Evolutionary conservation across 2,797 vertebrate genomes (phyloP).

Genomic region (Cyclura pinguis): DNA sequence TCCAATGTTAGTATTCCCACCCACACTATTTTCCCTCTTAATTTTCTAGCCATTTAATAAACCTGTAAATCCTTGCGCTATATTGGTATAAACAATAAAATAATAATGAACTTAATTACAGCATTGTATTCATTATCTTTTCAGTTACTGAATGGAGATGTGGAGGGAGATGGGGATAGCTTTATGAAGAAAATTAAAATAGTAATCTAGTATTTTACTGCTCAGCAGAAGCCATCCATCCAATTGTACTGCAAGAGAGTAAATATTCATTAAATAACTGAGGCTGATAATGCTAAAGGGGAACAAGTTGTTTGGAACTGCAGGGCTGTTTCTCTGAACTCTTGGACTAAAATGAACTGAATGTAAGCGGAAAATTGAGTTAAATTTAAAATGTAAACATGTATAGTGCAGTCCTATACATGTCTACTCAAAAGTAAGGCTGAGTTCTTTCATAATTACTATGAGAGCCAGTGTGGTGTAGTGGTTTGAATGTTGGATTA

Average conservation of each 20-base stretch:
- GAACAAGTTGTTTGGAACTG: constrained; percentile 48
- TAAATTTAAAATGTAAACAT: constrained; percentile 5
- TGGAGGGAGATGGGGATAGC: constrained; percentile 31
- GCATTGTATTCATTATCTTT: constrained; percentile 52
- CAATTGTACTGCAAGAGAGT: constrained; percentile 55
- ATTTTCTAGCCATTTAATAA: constrained; percentile 64
- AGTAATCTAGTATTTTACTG: constrained; percentile 46
- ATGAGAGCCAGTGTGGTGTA: too few relatives aligned
- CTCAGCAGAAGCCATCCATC: constrained; percentile 50
- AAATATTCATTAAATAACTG: constrained; percentile 63
- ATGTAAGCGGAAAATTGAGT: constrained; percentile 15
- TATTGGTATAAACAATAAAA: constrained; percentile 55
- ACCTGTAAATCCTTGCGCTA: constrained; percentile 36
- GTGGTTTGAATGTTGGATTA: too few relatives aligned
- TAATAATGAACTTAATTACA: constrained; percentile 63
- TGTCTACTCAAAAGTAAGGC: too few relatives aligned
- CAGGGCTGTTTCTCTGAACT: constrained; percentile 32
- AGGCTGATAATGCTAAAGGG: constrained; percentile 1
- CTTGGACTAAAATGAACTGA: constrained; percentile 3
- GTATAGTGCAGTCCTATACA: neutral
- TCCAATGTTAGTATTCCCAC: constrained; percentile 39
- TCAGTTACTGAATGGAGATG: constrained; percentile 40
- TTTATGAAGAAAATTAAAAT: constrained; percentile 34
- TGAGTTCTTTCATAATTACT: neutral
- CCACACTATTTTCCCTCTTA: constrained; percentile 58